A percentile compares a stretch with the other conserved stretches of the same genome.
phyloP scores from a whole-genome alignment of 2,888 invertebrate genomes.

The Syrista parreyssii region DNA sequence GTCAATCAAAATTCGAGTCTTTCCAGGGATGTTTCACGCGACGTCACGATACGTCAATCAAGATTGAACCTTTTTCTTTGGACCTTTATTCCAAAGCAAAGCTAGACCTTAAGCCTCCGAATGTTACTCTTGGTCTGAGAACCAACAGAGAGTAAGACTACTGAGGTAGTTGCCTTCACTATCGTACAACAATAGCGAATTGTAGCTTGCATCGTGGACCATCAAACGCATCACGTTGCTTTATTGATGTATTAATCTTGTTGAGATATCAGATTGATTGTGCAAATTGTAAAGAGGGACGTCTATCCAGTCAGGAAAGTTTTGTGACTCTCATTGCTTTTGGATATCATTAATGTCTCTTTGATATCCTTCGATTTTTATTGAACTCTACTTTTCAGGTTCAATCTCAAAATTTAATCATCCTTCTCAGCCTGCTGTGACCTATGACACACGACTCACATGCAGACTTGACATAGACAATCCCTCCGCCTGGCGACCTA shows the following conservation, averaged over 20 bases:
- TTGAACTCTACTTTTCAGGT: slow-evolving; percentile 37
- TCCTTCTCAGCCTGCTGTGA: slow-evolving; percentile 33
- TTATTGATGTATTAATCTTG: neutral
- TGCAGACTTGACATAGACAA: slow-evolving; percentile 17
- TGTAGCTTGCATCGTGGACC: no score
- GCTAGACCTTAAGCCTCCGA: neutral
- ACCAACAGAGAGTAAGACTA: neutral
- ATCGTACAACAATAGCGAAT: no score
- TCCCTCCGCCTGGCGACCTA: slow-evolving; percentile 12
- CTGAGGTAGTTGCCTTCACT: no score
- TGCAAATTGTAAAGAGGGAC: neutral
- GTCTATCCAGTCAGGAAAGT: no score
- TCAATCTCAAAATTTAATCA: slow-evolving; percentile 35
- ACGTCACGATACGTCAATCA: neutral
- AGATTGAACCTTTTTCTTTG: neutral
- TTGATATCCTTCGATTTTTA: slow-evolving; percentile 29
- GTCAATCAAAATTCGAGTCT: neutral
- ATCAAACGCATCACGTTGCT: no score
- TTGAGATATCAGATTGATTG: neutral
- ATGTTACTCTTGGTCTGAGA: neutral
- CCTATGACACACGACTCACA: slow-evolving; percentile 37
- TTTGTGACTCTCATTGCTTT: no score
- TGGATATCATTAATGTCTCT: no score
- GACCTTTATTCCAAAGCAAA: no score
- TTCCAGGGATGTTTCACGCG: neutral